phyloP scores from a whole-genome alignment of 1,140 invertebrate species.

The Drosophila suzukii region DNA sequence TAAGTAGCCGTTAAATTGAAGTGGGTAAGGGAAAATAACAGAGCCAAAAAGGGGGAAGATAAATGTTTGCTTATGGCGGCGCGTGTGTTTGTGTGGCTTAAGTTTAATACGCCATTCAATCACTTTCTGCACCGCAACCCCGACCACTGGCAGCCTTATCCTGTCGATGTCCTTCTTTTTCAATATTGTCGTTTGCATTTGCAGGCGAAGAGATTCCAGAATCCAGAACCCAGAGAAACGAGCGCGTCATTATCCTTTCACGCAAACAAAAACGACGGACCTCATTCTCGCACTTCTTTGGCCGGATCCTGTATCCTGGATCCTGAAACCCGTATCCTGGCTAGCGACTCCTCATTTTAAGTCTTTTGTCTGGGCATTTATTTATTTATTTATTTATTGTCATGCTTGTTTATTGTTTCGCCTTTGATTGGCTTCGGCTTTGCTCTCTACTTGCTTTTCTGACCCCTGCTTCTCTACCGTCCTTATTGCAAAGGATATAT shows the following conservation, averaged over 20 bases:
- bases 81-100: slow-evolving; percentile 57
- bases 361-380: slow-evolving; percentile 60
- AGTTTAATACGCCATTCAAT: slow-evolving; percentile 77
- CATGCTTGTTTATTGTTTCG: slow-evolving; percentile 80
- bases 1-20: slow-evolving; percentile 68
- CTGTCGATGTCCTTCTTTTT: slow-evolving; percentile 38
- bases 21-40: slow-evolving; percentile 33
- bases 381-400: slow-evolving; percentile 79
- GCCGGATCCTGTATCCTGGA: background rate
- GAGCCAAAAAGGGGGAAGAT: slow-evolving; percentile 26
- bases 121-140: slow-evolving; percentile 48
- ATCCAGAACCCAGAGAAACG: slow-evolving; percentile 14
- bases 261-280: slow-evolving; percentile 35
- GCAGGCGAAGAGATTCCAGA: slow-evolving; percentile 9
- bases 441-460: slow-evolving; percentile 19
- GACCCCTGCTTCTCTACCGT: background rate
- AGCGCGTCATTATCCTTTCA: slow-evolving; percentile 73
- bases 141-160: slow-evolving; percentile 17
- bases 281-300: slow-evolving; percentile 2
- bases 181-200: slow-evolving; percentile 70
- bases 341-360: slow-evolving; percentile 12
- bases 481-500: background rate
- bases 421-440: slow-evolving; percentile 68
- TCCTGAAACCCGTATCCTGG: background rate
- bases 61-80: slow-evolving; percentile 44